Evolutionary conservation across 2,113 vertebrate species (phyloP), one percentile per base, ranked within the genome.

Genomic region (human (Homo sapiens)): DNA sequence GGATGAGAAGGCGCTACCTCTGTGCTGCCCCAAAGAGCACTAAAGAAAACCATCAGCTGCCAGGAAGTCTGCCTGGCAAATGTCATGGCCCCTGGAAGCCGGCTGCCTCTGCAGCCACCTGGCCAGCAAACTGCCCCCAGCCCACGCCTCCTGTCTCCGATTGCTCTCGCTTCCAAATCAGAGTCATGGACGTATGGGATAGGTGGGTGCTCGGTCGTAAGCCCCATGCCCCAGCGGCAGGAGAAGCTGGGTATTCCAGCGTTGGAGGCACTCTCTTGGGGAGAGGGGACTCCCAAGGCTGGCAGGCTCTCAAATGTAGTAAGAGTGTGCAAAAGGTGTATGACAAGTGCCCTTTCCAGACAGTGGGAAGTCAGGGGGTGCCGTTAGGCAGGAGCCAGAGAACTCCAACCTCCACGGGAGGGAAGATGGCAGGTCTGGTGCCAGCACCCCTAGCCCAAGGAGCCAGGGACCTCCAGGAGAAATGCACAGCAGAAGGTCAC

Each of bases 401-500:
- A 22, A n/a, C 5, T 2, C 48, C 32, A 52, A 5, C 10, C 32
- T 32, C 78, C 48, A 20, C 0, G 17, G 78, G 48, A 52, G 48
- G 78, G 18, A 52, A 52, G 78, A 3, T 45, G 18, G 5, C 78
- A 22, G 20, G 78, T 3, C 18, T n/a, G 30, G 9, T 18, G 17
- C 45, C 48, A 30, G 78, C 18, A 23, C 22, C 38, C 5, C 20
- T 43, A 13, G 22, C 20, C 68, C 11, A 4, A 12, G 72, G 11
- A 40, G 38, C 11, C 72, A 12, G 16, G 30, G 27, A 50, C 45
- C 6, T 50, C 43, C 30, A 18, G 45, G 75, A 8, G 27, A 78
- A 30, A 30, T 11, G 0, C 16, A 3, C 43, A 32, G 45, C 16
- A 9, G 25, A 16, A 32, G 16, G 11, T 18, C 30, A 0, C 13